Percentiles rank a stretch among this genome's conserved stretches.
These are phyloP conservation scores for Thalpophila matura DNA, from an alignment of 2,888 invertebrate genomes.

Conservation along the genomic window DNA sequence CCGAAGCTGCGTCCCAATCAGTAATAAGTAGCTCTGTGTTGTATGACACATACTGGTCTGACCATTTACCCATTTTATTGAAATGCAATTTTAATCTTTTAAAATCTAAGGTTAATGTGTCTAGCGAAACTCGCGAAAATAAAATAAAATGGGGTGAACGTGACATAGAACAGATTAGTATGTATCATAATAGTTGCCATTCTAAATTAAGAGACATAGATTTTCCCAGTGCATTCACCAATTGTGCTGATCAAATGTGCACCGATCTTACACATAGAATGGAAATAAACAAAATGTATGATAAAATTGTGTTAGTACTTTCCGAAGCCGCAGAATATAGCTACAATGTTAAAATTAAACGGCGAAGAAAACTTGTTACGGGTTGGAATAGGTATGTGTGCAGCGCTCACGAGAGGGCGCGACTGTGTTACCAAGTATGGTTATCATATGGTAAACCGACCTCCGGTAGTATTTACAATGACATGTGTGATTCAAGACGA, in stretches of 20 bases:
- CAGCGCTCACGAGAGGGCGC: not conserved
- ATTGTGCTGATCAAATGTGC: not conserved
- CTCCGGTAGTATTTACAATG: too few species aligned
- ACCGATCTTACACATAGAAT: not conserved
- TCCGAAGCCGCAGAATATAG: not conserved
- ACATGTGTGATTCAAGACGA: too few species aligned
- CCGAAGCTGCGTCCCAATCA: conserved; percentile 6
- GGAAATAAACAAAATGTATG: not conserved
- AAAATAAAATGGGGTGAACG: not conserved
- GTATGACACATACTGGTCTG: conserved; percentile 19
- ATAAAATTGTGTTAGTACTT: not conserved
- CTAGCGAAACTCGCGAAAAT: not conserved
- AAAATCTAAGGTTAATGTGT: too few species aligned
- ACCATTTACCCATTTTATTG: not conserved
- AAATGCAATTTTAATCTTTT: conserved; percentile 3
- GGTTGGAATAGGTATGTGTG: not conserved
- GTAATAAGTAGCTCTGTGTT: not conserved
- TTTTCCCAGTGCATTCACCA: not conserved
- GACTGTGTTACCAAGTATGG: not conserved
- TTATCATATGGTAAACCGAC: not conserved
- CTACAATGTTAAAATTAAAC: not conserved
- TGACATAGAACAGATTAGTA: not conserved
- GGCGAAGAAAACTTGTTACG: not conserved
- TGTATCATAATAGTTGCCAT: too few species aligned
- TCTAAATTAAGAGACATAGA: not conserved